phyloP scores from a whole-genome alignment of 2,888 invertebrate genomes.

The Malthinus seriepunctatus region DNA sequence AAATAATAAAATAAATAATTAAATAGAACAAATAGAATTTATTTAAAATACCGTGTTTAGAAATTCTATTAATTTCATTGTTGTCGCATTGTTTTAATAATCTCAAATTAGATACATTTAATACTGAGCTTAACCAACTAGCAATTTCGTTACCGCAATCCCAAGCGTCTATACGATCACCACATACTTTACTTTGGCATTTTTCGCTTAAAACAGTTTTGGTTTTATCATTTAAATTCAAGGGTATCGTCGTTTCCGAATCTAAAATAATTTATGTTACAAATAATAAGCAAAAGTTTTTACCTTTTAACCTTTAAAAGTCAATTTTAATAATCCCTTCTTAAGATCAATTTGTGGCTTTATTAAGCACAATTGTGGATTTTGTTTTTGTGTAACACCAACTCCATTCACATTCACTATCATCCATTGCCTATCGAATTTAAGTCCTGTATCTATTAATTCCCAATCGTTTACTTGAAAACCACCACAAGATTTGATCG shows the following conservation, averaged over 20 bases:
- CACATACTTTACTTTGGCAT: conserved; percentile 85
- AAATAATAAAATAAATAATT: conserved; percentile 11
- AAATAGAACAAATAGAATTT: background rate
- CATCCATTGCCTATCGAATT: conserved; percentile 94
- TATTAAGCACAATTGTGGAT: conserved; percentile 77
- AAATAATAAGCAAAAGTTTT: background rate
- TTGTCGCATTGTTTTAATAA: conserved; percentile 64
- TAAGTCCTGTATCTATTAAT: conserved; percentile 75
- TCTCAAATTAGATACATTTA: conserved; percentile 70
- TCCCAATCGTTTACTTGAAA: conserved; percentile 75
- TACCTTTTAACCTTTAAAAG: conserved; percentile 62
- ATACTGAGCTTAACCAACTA: conserved; percentile 77
- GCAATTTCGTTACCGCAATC: conserved; percentile 86
- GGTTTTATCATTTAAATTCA: background rate
- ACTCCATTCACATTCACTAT: conserved; percentile 80
- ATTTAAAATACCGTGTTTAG: conserved; percentile 33
- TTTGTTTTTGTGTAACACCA: conserved; percentile 86
- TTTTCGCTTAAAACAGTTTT: conserved; percentile 3
- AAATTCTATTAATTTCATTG: conserved; percentile 34
- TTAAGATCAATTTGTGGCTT: conserved; percentile 71
- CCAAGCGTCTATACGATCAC: conserved; percentile 74
- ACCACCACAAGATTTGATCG: conserved; percentile 89
- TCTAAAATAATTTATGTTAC: conserved; percentile 10
- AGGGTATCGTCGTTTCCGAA: conserved; percentile 5
- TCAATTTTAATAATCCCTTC: conserved; percentile 59